A percentile compares a stretch with the other conserved stretches of the same genome.
phyloP scores from a whole-genome alignment of 2,113 vertebrate species.

The Poeciliopsis prolifica region DNA sequence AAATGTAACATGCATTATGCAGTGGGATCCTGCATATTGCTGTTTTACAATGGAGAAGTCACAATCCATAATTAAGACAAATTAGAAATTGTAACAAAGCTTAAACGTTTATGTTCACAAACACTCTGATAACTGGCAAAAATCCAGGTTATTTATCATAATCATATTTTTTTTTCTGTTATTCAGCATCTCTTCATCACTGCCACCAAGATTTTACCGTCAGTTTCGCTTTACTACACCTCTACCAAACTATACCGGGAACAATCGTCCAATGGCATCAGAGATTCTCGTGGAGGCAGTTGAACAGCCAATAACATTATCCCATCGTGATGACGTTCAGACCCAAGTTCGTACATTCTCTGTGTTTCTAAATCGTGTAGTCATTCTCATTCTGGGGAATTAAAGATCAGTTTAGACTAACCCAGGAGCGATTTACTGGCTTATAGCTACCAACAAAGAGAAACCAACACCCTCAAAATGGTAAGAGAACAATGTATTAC shows the following conservation, averaged over 20 bases:
- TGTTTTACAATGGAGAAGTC: no score
- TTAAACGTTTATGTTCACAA: no score
- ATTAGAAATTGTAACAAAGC: no score
- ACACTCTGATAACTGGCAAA: no score
- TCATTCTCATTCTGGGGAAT: slow-evolving; percentile 71
- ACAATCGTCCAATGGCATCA: slow-evolving; percentile 28
- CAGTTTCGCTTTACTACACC: slow-evolving; percentile 56
- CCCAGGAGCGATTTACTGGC: not conserved
- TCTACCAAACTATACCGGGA: slow-evolving; percentile 56
- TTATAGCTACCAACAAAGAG: not conserved
- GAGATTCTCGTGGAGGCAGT: accelerated
- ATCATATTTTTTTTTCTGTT: not conserved
- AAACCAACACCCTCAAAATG: slow-evolving; percentile 53
- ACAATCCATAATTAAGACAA: no score
- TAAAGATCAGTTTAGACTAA: not conserved
- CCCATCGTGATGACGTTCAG: not conserved
- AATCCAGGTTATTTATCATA: no score
- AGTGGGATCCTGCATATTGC: no score
- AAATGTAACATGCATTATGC: no score
- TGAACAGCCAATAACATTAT: slow-evolving; percentile 43
- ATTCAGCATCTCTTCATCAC: not conserved
- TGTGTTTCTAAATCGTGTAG: slow-evolving; percentile 77
- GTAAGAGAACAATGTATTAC: slow-evolving; percentile 38
- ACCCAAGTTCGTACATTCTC: not conserved
- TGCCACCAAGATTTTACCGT: not conserved